These are phyloP conservation scores for Cancer borealis DNA, from an alignment of 2,888 invertebrate species.

Conservation along the genomic window DNA sequence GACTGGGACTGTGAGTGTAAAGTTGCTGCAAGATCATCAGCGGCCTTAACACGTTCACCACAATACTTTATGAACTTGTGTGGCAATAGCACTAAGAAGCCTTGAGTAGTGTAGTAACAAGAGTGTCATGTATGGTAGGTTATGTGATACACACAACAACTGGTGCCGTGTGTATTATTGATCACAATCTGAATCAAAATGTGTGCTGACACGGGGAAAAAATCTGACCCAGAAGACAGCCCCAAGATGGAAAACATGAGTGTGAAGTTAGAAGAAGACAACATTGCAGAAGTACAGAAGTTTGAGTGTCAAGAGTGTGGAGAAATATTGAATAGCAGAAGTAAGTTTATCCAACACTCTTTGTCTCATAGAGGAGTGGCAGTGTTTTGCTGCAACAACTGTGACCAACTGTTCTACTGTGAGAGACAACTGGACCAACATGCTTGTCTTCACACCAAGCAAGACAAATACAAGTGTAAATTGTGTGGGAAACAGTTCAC, in stretches of 20 bases:
- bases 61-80: no score
- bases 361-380: background rate
- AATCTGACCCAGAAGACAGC: background rate
- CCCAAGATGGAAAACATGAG: background rate
- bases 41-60: no score
- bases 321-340: background rate
- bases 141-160: no score
- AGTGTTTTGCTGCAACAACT: background rate
- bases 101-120: no score
- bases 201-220: no score
- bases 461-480: background rate
- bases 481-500: constrained; percentile 16
- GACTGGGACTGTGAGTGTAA: no score
- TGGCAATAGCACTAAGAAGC: no score
- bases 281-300: background rate
- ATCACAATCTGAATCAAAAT: no score
- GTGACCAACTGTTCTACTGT: constrained; percentile 15
- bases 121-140: no score
- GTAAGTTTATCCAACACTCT: background rate
- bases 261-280: background rate
- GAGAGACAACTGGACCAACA: constrained; percentile 15
- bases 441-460: background rate
- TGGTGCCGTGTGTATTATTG: no score
- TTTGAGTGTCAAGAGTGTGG: background rate
- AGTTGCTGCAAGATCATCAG: no score